These are phyloP conservation scores for Protophormia terraenovae DNA, from an alignment of 2,888 invertebrate genomes.

Conservation along the genomic window DNA sequence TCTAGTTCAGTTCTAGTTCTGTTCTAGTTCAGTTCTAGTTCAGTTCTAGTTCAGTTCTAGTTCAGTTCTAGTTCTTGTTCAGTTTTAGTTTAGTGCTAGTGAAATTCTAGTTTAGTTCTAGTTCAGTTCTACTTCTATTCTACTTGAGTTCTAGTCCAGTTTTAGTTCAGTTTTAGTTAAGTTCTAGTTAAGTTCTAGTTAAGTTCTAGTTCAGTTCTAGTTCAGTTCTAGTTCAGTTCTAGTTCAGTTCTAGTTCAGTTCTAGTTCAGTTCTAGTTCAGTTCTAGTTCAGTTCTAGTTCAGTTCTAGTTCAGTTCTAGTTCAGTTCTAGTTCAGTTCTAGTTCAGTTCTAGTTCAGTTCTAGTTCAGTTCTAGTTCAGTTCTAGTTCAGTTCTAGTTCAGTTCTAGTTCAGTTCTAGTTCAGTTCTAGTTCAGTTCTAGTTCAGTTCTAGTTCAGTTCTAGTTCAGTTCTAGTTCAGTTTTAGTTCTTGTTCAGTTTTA, in stretches of 20 bases:
- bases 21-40: neutral
- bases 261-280: too few species aligned
- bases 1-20: neutral
- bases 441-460: neutral
- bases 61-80: neutral
- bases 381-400: neutral
- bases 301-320: neutral
- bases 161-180: neutral
- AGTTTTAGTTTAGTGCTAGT: neutral
- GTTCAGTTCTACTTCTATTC: neutral
- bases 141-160: neutral
- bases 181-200: neutral
- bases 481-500: neutral
- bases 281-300: neutral
- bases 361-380: neutral
- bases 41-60: neutral
- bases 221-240: too few species aligned
- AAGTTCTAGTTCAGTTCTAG: too few species aligned
- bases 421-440: neutral
- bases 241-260: too few species aligned
- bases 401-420: neutral
- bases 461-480: neutral
- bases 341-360: neutral
- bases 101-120: neutral
- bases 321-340: neutral